Percentiles rank a stretch among this genome's conserved stretches.
phyloP scores from a whole-genome alignment of 2,797 vertebrate genomes.

The Channallabes apus region DNA sequence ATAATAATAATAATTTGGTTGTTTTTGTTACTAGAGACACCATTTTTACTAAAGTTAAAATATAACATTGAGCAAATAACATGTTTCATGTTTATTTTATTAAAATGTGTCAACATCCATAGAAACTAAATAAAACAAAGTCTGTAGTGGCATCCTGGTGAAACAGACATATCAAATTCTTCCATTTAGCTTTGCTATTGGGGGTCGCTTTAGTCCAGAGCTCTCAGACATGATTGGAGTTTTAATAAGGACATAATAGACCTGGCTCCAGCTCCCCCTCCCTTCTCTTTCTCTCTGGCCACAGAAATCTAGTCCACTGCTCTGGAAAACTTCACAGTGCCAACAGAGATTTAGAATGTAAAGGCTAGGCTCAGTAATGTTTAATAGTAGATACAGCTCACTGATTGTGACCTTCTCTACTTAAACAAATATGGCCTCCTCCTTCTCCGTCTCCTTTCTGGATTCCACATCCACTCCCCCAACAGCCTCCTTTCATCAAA shows the following conservation, averaged over 20 bases:
- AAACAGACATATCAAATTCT: conserved; percentile 53
- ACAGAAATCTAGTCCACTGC: conserved; percentile 54
- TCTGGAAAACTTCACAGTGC: conserved; percentile 54
- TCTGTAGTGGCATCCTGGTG: conserved; percentile 45
- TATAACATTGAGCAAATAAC: neutral
- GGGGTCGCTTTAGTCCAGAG: conserved; percentile 49
- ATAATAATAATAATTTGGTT: neutral
- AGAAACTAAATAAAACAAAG: conserved; percentile 37
- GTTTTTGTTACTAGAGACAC: neutral
- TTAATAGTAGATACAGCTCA: conserved; percentile 49
- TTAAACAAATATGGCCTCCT: conserved; percentile 40
- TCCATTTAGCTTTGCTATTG: conserved; percentile 43
- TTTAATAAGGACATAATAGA: conserved; percentile 60
- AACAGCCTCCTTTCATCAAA: conserved; percentile 42
- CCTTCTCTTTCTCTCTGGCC: conserved; percentile 44
- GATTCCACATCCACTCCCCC: conserved; percentile 29
- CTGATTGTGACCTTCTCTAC: conserved; percentile 50
- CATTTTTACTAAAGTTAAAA: neutral
- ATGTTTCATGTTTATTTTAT: conserved; percentile 21
- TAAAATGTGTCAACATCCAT: conserved; percentile 23
- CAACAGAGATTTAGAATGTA: conserved; percentile 45
- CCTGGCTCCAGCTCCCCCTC: conserved; percentile 54
- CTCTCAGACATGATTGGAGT: conserved; percentile 58
- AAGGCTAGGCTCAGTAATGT: conserved; percentile 52
- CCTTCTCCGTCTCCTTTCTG: conserved; percentile 8